Evolutionary conservation across 1,140 invertebrate genomes (phyloP).

Genomic region (Apocrypta bakeri): DNA sequence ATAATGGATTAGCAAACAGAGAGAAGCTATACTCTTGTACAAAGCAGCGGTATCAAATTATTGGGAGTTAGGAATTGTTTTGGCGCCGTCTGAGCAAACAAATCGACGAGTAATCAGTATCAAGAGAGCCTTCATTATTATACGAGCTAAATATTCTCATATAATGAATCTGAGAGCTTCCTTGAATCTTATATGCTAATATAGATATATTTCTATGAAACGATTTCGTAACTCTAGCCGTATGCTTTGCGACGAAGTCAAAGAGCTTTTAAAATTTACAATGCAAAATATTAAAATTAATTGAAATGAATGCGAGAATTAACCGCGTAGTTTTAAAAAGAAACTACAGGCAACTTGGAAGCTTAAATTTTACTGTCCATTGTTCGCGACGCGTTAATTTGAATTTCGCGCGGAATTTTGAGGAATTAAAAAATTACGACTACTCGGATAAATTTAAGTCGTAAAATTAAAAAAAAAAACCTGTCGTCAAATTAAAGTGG

Average conservation of each 20-base stretch:
- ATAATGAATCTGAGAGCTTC: not conserved
- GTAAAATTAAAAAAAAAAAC: not conserved
- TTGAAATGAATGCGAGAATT: not conserved
- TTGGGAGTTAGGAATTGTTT: conserved; percentile 24
- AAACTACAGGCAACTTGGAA: not conserved
- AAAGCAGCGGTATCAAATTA: not conserved
- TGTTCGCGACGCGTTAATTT: not conserved
- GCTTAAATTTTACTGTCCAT: not conserved
- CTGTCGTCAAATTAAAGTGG: not conserved
- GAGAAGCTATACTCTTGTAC: not conserved
- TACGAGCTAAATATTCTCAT: not conserved
- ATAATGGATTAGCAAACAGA: not conserved
- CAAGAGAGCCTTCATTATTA: not conserved
- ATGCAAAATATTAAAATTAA: no score
- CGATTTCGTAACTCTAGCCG: not conserved
- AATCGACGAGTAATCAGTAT: not conserved
- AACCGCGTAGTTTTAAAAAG: not conserved
- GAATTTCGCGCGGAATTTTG: not conserved
- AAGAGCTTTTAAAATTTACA: no score
- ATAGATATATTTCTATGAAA: not conserved
- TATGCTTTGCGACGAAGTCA: no score
- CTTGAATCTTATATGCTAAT: not conserved
- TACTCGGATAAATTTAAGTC: not conserved
- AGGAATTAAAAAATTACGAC: not conserved
- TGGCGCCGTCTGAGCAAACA: conserved; percentile 42